Evolutionary conservation across 2,888 invertebrate genomes (phyloP).

Genomic region (Oxystoma pomonae): DNA sequence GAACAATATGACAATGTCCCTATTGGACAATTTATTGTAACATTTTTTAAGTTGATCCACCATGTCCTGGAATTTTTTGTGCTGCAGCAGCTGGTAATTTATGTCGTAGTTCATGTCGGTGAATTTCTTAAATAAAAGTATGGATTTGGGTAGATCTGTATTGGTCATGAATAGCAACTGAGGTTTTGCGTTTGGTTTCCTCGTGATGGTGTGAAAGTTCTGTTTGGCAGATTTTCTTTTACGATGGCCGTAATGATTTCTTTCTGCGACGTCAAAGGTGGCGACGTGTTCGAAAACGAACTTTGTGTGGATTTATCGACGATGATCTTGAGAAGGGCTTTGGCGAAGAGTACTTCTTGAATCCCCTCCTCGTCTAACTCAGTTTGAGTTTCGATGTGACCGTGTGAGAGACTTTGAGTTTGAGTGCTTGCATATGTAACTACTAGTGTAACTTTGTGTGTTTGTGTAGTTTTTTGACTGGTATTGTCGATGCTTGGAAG

Average conservation of each 20-base stretch:
- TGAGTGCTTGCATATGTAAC: neutral
- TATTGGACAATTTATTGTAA: neutral
- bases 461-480: neutral
- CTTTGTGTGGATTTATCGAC: neutral
- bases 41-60: neutral
- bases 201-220: neutral
- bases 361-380: too few relatives aligned
- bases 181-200: neutral
- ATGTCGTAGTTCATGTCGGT: neutral
- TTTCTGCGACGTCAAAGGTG: too few relatives aligned
- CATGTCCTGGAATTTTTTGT: neutral
- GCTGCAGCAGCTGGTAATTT: neutral
- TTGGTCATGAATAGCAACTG: neutral
- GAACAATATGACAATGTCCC: neutral
- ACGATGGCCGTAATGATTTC: too few relatives aligned
- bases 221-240: too few relatives aligned
- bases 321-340: neutral
- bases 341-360: neutral
- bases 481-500: neutral
- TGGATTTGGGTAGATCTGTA: neutral
- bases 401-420: neutral
- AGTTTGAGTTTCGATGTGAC: too few relatives aligned
- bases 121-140: neutral
- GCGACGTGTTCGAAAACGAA: neutral
- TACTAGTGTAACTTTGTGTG: neutral